Conservation (phyloP, 2,888 invertebrate species). For the Seladonia tumulorum region DNA sequence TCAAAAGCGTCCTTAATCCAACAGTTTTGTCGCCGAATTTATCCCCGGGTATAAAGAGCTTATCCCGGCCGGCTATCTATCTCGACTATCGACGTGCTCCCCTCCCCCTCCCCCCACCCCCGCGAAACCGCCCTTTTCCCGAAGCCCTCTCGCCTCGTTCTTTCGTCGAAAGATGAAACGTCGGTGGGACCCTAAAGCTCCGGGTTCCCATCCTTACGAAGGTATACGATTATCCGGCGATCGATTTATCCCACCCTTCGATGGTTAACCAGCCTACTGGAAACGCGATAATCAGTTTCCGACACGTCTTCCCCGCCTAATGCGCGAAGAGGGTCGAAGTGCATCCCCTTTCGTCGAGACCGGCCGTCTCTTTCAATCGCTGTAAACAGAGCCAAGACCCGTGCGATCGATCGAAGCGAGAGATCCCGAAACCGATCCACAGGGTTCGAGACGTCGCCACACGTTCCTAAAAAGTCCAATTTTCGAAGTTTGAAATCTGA, state of each 20-base stretch:
- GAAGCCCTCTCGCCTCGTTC: constrained; percentile 17
- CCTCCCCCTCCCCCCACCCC: not conserved
- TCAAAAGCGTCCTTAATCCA: constrained; percentile 53
- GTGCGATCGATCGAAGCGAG: constrained; percentile 7
- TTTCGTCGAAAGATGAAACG: constrained; percentile 42
- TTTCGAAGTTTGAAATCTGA: too few species aligned
- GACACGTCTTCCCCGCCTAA: constrained; percentile 47
- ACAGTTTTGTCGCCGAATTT: constrained; percentile 60
- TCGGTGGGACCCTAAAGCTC: constrained; percentile 43
- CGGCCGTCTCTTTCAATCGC: constrained; percentile 29
- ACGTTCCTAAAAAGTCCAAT: too few species aligned
- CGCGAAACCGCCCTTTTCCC: not conserved
- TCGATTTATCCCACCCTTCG: constrained; percentile 54
- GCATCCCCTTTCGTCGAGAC: constrained; percentile 44
- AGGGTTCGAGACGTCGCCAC: too few species aligned
- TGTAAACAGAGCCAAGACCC: constrained; percentile 23
- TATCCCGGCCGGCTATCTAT: constrained; percentile 52
- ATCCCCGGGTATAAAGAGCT: constrained; percentile 54
- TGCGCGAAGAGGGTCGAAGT: constrained; percentile 44
- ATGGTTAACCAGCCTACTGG: constrained; percentile 68
- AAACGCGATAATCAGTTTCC: constrained; percentile 70
- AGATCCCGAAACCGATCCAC: not conserved
- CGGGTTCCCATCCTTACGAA: not conserved
- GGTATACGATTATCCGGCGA: constrained; percentile 48
- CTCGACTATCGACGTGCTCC: constrained; percentile 48